Base-by-base conservation (phyloP, 2,888 invertebrate species). In the Hecatera dysodea region DNA sequence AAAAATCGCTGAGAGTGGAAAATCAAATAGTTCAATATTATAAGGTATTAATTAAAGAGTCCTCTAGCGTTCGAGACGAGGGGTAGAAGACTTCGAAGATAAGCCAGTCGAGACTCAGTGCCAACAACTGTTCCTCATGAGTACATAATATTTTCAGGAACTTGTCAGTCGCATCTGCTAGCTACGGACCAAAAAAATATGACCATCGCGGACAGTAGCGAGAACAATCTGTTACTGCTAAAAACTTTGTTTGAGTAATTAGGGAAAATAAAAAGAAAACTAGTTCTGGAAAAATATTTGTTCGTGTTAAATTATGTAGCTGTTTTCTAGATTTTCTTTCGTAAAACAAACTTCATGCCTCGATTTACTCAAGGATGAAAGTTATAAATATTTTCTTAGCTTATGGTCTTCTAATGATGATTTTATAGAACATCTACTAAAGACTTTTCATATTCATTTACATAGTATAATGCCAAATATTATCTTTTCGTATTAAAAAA, bases 231-330 rank as follows among this genome's bases (percentile, higher is more conserved):
- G 77, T 77, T 77, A 80, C 80, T 75, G 68, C 42, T 57, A 64
- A 64, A 74, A 80, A 77, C 75, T 77, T 77, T 77, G 67, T 80
- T 52, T 46, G 27, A 60, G 75, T 77, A 77, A 77, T 77, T 80
- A 80, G 60, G 55, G 46, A n/a, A 24, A 48, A 80, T 59, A 48
- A 53, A 74, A 56, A 12, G 11, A 33, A 42, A 76, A 74, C 62
- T 50, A 63, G 19, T 60, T 39, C 59, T 46, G n/a, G 11, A 19
- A 29, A 57, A 57, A 27, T 78, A 55, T 60, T 69, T 69, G 17
- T 27, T n/a, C 24, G 22, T 39, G 39, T 22, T 33, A 19, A 42
- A 56, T 33, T 27, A n/a, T n/a, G n/a, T n/a, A 22, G 15, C 17
- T 19, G 36, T 36, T 46, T 19, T 8, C 8, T 8, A 8, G n/a